Conservation (phyloP, 2,888 invertebrate genomes). For the Cheilosia scutellata region DNA sequence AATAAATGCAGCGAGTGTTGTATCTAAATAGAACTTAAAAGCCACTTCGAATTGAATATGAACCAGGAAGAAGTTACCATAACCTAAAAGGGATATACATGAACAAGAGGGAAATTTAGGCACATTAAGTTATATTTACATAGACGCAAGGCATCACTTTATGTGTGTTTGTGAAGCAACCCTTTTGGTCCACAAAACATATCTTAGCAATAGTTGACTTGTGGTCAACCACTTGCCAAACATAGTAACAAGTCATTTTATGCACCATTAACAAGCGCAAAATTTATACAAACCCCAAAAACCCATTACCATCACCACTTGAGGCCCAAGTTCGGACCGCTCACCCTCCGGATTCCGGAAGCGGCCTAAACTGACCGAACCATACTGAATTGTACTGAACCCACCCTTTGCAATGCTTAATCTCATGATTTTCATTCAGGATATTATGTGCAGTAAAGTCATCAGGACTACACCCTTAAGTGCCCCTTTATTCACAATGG, state of each 20-base stretch:
- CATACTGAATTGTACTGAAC: constrained; percentile 6
- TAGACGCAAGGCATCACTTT: not conserved
- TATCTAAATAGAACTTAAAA: constrained; percentile 55
- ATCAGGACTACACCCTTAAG: constrained; percentile 73
- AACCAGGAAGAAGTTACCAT: constrained; percentile 39
- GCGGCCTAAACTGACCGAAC: constrained; percentile 33
- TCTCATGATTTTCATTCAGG: constrained; percentile 75
- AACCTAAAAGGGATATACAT: constrained; percentile 1
- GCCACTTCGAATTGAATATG: constrained; percentile 65
- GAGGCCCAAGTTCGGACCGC: constrained; percentile 24
- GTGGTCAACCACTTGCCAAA: constrained; percentile 77
- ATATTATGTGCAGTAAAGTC: constrained; percentile 75
- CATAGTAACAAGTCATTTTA: constrained; percentile 78
- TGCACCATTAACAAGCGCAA: constrained; percentile 77
- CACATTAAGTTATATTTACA: constrained; percentile 7
- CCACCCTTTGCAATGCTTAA: constrained; percentile 63
- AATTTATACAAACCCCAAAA: constrained; percentile 76
- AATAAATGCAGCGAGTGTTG: constrained; percentile 60
- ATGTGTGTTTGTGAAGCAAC: constrained; percentile 77
- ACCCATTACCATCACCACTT: constrained; percentile 75
- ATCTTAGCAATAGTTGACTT: constrained; percentile 76
- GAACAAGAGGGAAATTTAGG: constrained; percentile 1
- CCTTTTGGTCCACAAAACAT: constrained; percentile 72
- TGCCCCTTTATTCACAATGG: constrained; percentile 69
- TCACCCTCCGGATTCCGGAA: constrained; percentile 11